A percentile compares a stretch with the other conserved stretches of the same genome.
These are phyloP conservation scores for Gymnothorax javanicus DNA, from an alignment of 2,797 vertebrate species.

Conservation along the genomic window DNA sequence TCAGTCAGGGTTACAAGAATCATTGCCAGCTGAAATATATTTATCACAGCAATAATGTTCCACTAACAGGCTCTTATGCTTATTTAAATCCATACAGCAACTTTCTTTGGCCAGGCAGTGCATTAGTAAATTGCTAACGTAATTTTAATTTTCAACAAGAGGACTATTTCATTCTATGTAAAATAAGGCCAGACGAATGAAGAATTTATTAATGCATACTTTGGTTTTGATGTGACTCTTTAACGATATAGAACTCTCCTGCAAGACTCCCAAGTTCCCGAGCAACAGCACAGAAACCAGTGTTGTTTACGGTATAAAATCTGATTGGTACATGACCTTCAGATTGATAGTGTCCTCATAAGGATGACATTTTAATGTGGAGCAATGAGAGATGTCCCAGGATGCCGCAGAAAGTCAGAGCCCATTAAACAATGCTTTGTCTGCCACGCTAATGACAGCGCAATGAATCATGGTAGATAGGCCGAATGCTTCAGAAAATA, in stretches of 20 bases:
- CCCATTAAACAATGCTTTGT: slow-evolving; percentile 52
- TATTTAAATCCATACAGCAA: too few relatives aligned
- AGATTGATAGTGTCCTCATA: slow-evolving; percentile 31
- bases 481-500: slow-evolving; percentile 28
- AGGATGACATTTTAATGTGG: slow-evolving; percentile 35
- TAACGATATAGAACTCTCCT: not conserved
- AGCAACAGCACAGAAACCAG: slow-evolving; percentile 6
- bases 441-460: slow-evolving; percentile 47
- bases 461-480: slow-evolving; percentile 48
- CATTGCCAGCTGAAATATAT: too few relatives aligned
- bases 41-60: too few relatives aligned
- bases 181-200: not conserved
- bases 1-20: too few relatives aligned
- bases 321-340: slow-evolving; percentile 33
- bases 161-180: not conserved
- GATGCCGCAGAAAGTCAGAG: slow-evolving; percentile 40
- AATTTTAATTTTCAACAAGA: not conserved
- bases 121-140: not conserved
- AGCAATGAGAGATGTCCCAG: slow-evolving; percentile 40
- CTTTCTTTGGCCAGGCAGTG: too few relatives aligned
- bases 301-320: slow-evolving; percentile 31
- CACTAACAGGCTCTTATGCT: too few relatives aligned
- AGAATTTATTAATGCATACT: not conserved
- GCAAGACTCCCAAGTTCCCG: not conserved
- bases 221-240: not conserved